Evolutionary conservation across 2,113 vertebrate genomes (phyloP).

Genomic region (Neoarius graeffei): DNA sequence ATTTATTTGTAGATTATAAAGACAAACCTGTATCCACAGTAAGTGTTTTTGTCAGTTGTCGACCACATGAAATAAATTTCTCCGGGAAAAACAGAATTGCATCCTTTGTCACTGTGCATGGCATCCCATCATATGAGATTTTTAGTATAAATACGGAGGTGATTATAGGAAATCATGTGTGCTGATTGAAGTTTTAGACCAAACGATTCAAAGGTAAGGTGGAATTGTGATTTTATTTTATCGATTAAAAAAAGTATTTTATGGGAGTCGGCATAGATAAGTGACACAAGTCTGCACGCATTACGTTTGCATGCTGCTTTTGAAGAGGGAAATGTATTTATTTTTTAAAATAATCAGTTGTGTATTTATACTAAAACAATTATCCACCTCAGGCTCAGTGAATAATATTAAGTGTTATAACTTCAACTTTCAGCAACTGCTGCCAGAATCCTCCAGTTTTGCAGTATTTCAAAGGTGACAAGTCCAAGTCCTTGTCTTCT

Average conservation of each 20-base stretch:
- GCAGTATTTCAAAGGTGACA: neutral
- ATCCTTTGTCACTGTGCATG: neutral
- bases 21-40: constrained; percentile 45
- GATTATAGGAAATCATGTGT: too few relatives aligned
- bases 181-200: too few relatives aligned
- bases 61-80: constrained; percentile 57
- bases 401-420: neutral
- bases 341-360: too few relatives aligned
- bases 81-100: constrained; percentile 27
- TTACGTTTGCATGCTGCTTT: too few relatives aligned
- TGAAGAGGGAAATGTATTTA: too few relatives aligned
- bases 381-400: neutral
- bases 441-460: neutral
- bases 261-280: too few relatives aligned
- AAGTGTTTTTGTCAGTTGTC: constrained; percentile 52
- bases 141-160: too few relatives aligned
- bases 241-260: too few relatives aligned
- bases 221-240: too few relatives aligned
- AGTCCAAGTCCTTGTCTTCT: neutral
- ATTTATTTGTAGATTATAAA: constrained; percentile 62
- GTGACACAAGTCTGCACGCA: too few relatives aligned
- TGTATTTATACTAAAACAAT: too few relatives aligned
- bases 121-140: neutral
- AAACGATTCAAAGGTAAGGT: too few relatives aligned
- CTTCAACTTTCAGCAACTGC: neutral